phyloP scores from a whole-genome alignment of 2,797 vertebrate species.

The Ataeniobius toweri region DNA sequence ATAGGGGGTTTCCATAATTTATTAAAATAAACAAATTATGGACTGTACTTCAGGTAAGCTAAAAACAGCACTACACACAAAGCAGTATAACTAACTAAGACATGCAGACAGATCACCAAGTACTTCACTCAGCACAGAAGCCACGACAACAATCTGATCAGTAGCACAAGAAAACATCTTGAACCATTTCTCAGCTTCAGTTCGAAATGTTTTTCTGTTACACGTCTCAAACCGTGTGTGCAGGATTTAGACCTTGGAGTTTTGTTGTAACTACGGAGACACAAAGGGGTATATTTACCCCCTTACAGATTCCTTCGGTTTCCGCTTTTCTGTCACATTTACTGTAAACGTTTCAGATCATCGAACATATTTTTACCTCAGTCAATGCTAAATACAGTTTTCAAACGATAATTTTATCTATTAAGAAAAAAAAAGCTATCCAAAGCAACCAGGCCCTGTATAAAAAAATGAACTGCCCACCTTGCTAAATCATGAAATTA shows the following conservation, averaged over 20 bases:
- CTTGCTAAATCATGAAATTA: background rate
- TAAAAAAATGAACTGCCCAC: too few relatives aligned
- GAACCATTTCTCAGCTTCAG: constrained; percentile 1
- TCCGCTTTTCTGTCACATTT: background rate
- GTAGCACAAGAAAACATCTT: constrained; percentile 34
- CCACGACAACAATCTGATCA: constrained; percentile 60
- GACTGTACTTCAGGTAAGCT: constrained; percentile 35
- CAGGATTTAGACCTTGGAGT: background rate
- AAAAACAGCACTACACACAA: constrained; percentile 50
- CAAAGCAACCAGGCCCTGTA: background rate
- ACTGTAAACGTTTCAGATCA: background rate
- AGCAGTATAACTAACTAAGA: constrained; percentile 29
- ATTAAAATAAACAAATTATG: constrained; percentile 71
- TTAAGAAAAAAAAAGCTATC: background rate
- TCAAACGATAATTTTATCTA: background rate
- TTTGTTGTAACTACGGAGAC: background rate
- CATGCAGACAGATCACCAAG: constrained; percentile 31
- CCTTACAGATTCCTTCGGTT: background rate
- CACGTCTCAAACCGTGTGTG: too few relatives aligned
- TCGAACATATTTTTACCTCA: background rate
- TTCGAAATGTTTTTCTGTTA: background rate
- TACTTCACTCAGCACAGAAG: constrained; percentile 43
- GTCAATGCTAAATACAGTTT: background rate
- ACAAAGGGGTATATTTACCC: background rate
- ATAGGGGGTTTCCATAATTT: constrained; percentile 58